These are phyloP conservation scores for Microtus montanus DNA, from an alignment of 2,113 vertebrate species.

Conservation along the genomic window DNA sequence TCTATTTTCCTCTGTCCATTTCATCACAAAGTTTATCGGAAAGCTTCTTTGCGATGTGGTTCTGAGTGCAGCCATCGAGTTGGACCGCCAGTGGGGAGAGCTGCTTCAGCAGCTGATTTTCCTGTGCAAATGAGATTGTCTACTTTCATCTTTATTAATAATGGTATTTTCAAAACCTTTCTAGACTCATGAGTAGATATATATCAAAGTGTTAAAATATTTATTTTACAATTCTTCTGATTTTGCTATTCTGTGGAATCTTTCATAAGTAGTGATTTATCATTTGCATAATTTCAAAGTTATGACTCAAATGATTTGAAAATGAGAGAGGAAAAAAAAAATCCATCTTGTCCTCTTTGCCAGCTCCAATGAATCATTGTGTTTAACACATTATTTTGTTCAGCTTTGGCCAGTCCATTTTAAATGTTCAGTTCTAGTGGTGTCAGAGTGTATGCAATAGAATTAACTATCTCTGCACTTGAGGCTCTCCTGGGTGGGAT, in stretches of 20 bases:
- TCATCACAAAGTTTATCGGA: neutral
- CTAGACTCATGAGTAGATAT: neutral
- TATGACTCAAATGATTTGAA: constrained; percentile 37
- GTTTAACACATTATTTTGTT: neutral
- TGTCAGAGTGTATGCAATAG: too few relatives aligned
- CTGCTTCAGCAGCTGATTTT: constrained; percentile 59
- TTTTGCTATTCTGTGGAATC: constrained; percentile 30
- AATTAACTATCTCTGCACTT: neutral
- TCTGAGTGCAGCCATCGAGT: neutral
- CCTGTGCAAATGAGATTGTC: constrained; percentile 67
- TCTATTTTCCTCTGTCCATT: neutral
- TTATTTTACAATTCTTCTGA: constrained; percentile 3
- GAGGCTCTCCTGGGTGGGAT: neutral
- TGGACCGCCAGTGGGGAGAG: neutral
- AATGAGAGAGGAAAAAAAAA: neutral
- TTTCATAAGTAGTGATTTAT: constrained; percentile 15
- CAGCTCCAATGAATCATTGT: neutral
- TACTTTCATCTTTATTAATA: constrained; percentile 51
- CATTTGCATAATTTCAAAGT: constrained; percentile 13
- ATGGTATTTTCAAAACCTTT: neutral
- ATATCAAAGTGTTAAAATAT: constrained; percentile 25
- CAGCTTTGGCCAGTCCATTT: neutral
- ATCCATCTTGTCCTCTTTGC: constrained; percentile 25
- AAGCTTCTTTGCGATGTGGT: neutral
- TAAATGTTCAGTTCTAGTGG: neutral